These are phyloP conservation scores for Nyctibius bracteatus DNA, from an alignment of 2,113 vertebrate species.

Conservation along the genomic window DNA sequence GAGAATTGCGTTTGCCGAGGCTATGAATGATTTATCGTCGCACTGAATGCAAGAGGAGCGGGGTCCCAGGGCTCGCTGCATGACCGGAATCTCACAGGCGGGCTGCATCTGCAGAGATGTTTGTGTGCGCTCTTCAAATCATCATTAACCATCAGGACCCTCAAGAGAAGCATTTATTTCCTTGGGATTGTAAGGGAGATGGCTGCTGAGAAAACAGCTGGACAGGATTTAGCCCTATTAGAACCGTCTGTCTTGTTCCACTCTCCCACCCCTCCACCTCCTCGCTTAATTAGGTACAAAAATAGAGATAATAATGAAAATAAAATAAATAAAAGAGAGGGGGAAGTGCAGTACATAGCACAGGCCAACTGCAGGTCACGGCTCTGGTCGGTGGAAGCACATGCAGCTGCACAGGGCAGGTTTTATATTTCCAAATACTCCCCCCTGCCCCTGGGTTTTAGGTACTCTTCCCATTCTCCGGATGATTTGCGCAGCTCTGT, in stretches of 20 bases:
- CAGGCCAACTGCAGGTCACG: background rate
- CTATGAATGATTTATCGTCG: conserved; percentile 64
- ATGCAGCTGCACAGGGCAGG: background rate
- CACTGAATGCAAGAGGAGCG: conserved; percentile 25
- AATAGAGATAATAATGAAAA: background rate
- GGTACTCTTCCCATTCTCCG: conserved; percentile 1
- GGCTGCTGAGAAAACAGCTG: conserved; percentile 60
- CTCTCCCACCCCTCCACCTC: background rate
- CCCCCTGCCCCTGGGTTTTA: fast-evolving
- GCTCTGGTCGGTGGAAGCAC: background rate
- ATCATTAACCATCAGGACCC: conserved; percentile 60
- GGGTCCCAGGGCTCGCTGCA: conserved; percentile 45
- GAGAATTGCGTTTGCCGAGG: conserved; percentile 39
- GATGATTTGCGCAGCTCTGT: background rate
- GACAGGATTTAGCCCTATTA: conserved; percentile 46
- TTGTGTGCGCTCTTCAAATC: conserved; percentile 53
- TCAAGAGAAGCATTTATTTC: conserved; percentile 48
- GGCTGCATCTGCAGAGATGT: conserved; percentile 47
- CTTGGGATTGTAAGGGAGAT: conserved; percentile 23
- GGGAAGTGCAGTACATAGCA: background rate
- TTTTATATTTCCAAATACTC: background rate
- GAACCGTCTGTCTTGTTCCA: background rate
- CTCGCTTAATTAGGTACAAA: background rate
- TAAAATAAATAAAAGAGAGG: no score
- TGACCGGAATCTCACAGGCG: conserved; percentile 17